These are phyloP conservation scores for Turritopsis rubra DNA, from an alignment of 30 jellyfish, hydroid and myxozoan species.

Conservation along the genomic window DNA sequence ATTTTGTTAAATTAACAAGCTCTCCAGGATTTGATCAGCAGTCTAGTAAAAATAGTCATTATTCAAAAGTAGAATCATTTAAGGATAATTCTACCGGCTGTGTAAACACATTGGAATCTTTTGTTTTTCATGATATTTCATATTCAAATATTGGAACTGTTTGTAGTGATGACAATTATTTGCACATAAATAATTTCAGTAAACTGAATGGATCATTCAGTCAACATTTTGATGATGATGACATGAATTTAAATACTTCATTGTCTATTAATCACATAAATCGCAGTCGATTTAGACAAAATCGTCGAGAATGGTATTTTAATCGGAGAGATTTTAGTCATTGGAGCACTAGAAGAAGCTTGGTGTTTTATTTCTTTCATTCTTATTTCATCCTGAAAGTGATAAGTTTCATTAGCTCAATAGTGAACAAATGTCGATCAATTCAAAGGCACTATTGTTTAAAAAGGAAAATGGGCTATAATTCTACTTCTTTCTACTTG, in stretches of 20 bases:
- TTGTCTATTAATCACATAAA: background rate
- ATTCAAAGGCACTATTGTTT: background rate
- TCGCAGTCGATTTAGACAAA: constrained; percentile 17
- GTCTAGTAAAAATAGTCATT: no score
- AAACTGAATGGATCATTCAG: constrained; percentile 14
- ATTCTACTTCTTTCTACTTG: background rate
- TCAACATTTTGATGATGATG: background rate
- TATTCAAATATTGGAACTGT: background rate
- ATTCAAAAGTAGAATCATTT: background rate
- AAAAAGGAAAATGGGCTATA: background rate
- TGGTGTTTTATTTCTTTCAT: background rate
- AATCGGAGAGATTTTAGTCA: background rate
- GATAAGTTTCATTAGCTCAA: background rate
- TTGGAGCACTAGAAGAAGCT: background rate
- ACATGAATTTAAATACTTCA: background rate
- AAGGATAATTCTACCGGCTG: background rate
- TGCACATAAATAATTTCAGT: background rate
- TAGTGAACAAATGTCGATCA: background rate
- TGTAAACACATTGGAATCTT: background rate
- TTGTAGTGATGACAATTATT: background rate
- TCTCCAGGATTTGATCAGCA: background rate
- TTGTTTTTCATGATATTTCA: constrained; percentile 14
- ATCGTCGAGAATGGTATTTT: constrained; percentile 25
- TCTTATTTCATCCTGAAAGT: background rate
- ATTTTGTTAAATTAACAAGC: background rate